Evolutionary conservation across 1,140 invertebrate species (phyloP).

Genomic region (Microplitis mediator): DNA sequence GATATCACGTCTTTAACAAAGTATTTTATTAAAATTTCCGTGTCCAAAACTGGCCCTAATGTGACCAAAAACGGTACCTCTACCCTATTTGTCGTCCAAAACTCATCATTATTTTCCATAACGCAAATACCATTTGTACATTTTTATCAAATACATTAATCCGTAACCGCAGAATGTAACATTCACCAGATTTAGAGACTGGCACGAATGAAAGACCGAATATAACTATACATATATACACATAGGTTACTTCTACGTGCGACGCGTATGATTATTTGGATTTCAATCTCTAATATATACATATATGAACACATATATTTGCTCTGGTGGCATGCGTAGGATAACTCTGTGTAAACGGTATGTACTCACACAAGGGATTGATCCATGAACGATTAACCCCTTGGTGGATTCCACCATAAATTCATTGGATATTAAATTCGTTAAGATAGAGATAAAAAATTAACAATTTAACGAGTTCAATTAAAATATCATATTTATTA

Average conservation of each 20-base stretch:
- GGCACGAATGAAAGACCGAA: neutral
- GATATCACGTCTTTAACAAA: too few relatives aligned
- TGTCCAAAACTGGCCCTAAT: too few relatives aligned
- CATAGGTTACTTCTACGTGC: neutral
- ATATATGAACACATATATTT: neutral
- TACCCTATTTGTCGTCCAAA: neutral
- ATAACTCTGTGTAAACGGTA: neutral
- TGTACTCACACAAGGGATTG: conserved; percentile 6
- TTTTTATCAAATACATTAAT: conserved; percentile 30
- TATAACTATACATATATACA: too few relatives aligned
- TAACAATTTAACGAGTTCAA: neutral
- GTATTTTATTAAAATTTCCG: too few relatives aligned
- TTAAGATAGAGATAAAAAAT: neutral
- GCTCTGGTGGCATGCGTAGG: neutral
- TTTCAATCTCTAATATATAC: conserved; percentile 15
- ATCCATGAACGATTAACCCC: conserved; percentile 29
- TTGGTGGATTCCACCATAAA: conserved; percentile 4
- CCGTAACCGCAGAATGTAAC: conserved; percentile 17
- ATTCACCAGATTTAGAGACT: conserved; percentile 13
- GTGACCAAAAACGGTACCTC: too few relatives aligned
- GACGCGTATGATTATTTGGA: conserved; percentile 25
- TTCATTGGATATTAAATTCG: neutral
- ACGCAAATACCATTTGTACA: neutral
- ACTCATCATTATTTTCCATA: too few relatives aligned
- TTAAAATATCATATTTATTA: too few relatives aligned